Evolutionary conservation across 1,140 invertebrate species (phyloP).

Genomic region (Drosophila pandora): DNA sequence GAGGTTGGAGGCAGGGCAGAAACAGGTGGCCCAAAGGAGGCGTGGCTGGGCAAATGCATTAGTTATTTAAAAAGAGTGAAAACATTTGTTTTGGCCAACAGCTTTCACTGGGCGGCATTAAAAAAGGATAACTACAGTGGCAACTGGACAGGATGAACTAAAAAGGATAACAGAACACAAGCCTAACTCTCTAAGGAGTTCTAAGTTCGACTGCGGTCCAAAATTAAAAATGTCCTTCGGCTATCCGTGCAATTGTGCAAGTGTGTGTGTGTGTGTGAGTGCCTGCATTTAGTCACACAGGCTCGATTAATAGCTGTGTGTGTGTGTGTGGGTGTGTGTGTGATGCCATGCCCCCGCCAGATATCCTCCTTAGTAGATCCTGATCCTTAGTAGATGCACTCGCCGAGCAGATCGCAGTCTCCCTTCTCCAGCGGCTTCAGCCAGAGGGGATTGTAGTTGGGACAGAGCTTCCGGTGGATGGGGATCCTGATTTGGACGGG

Average conservation of each 20-base stretch:
- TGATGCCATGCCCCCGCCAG: slow-evolving; percentile 30
- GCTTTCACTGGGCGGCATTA: neutral
- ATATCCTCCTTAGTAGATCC: slow-evolving; percentile 1
- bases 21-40: slow-evolving; percentile 1
- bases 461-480: slow-evolving; percentile 79
- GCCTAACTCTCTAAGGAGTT: too few relatives aligned
- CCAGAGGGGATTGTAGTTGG: slow-evolving; percentile 83
- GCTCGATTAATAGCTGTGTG: neutral
- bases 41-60: slow-evolving; percentile 57
- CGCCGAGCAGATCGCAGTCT: slow-evolving; percentile 81
- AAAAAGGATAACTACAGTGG: slow-evolving; percentile 14
- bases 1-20: too few relatives aligned
- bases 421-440: slow-evolving; percentile 80
- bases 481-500: slow-evolving; percentile 80
- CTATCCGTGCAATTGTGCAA: neutral
- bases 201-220: too few relatives aligned
- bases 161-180: neutral
- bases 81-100: slow-evolving; percentile 50
- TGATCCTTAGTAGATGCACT: slow-evolving; percentile 78
- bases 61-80: slow-evolving; percentile 71
- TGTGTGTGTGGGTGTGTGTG: slow-evolving; percentile 3
- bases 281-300: neutral
- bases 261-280: neutral
- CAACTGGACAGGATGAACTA: neutral
- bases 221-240: neutral